phyloP scores from a whole-genome alignment of 2,888 invertebrate species.

The Sinohyriopsis cumingii region DNA sequence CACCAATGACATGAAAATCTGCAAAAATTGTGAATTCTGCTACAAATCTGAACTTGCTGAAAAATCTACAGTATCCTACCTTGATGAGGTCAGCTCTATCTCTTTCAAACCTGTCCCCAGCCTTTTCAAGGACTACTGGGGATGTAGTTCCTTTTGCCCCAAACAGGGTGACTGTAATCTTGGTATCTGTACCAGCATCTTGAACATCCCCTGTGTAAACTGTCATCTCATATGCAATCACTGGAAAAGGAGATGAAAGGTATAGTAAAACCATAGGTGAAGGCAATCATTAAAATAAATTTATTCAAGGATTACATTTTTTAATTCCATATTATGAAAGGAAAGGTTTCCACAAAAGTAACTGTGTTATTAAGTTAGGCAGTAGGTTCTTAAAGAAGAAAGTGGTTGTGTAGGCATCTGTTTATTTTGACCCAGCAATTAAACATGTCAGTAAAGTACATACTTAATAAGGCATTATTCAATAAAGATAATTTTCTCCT shows the following conservation, averaged over 20 bases:
- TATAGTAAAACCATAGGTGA: not conserved
- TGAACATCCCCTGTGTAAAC: conserved; percentile 66
- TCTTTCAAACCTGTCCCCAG: conserved; percentile 68
- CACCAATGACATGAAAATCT: too few relatives aligned
- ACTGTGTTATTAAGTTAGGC: too few relatives aligned
- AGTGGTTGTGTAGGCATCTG: too few relatives aligned
- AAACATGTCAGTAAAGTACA: too few relatives aligned
- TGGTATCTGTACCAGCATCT: conserved; percentile 68
- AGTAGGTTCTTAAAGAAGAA: too few relatives aligned
- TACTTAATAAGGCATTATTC: too few relatives aligned
- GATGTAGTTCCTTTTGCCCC: conserved; percentile 64
- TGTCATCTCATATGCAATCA: conserved; percentile 70
- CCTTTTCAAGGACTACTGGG: conserved; percentile 64
- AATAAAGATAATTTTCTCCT: too few relatives aligned
- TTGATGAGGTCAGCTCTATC: conserved; percentile 65
- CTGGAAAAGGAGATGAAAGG: conserved; percentile 44
- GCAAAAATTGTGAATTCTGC: not conserved
- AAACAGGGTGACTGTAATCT: conserved; percentile 66
- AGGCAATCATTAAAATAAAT: not conserved
- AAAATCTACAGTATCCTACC: conserved; percentile 31
- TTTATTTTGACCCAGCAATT: too few relatives aligned
- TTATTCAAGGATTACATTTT: too few relatives aligned
- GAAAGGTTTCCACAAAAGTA: too few relatives aligned
- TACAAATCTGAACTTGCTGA: not conserved
- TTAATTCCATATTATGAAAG: too few relatives aligned